Conservation (phyloP, 2,113 vertebrate species). For the Spea multiplicata region DNA sequence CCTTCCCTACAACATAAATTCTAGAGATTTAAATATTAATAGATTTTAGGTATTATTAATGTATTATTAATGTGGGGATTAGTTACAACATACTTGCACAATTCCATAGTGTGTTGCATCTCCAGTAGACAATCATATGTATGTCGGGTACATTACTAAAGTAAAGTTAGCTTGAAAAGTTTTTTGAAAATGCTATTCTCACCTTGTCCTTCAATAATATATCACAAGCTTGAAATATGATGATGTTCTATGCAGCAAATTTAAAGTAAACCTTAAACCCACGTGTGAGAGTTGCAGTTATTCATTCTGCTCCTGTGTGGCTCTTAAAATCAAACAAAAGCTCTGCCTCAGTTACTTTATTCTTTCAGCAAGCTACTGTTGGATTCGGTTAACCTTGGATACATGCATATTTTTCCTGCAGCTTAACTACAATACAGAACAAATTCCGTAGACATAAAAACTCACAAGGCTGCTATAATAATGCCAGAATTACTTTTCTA, state of each 20-base stretch:
- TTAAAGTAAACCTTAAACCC: constrained; percentile 20
- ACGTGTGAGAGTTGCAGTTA: constrained; percentile 5
- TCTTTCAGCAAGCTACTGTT: constrained; percentile 19
- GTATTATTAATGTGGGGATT: too few relatives aligned
- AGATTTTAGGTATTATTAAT: too few relatives aligned
- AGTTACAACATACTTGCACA: too few relatives aligned
- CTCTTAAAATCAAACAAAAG: constrained; percentile 39
- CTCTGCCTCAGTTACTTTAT: constrained; percentile 29
- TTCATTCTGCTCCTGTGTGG: constrained; percentile 20
- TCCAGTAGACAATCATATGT: too few relatives aligned
- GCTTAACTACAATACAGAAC: constrained; percentile 24
- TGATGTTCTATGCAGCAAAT: background rate
- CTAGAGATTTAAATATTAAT: too few relatives aligned
- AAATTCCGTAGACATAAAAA: constrained; percentile 24
- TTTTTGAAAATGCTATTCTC: constrained; percentile 5
- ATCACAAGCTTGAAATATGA: constrained; percentile 18
- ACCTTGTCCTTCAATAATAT: background rate
- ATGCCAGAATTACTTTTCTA: constrained; percentile 2
- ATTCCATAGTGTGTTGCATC: too few relatives aligned
- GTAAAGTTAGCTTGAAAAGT: background rate
- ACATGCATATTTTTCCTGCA: constrained; percentile 23
- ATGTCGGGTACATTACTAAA: background rate
- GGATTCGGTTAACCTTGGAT: constrained; percentile 11
- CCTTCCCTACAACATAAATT: background rate
- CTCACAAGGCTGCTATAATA: background rate